Base-by-base conservation (phyloP, 2,888 invertebrate genomes). In the Cephus pulcher region DNA sequence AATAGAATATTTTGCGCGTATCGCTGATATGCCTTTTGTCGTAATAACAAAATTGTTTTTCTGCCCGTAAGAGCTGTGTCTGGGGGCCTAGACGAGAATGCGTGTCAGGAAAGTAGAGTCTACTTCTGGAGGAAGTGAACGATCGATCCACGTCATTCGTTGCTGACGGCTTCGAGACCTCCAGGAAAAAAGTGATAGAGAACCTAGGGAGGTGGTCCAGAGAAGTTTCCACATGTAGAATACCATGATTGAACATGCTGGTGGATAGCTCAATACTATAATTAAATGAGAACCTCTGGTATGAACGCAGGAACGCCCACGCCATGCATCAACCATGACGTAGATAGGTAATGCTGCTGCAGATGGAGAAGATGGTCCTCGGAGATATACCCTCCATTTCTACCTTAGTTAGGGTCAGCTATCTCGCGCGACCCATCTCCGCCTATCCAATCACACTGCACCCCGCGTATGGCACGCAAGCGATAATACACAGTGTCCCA, bases 371-470 rank as follows among this genome's bases (percentile, higher is more conserved):
- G 90, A 91, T 90, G 90, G 88, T 90, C 90, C 90, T 89, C 88
- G 84, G 84, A 89, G 89, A 90, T 90, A 89, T 85, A 84, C 85
- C 88, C 85, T 84, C 85, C 84, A 85, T 86, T 88, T 84, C 86
- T 86, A 89, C 89, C 86, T 89, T 87, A 88, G 89, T 89, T 89
- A 89, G 90, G 91, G 91, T 91, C 91, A 91, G 89, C 89, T 91
- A 91, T 91, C 91, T 91, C 87, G 88, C 88, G 91, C 91, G 91
- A 90, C 90, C 90, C 90, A 91, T 91, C 91, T 91, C 90, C 91
- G 91, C 90, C 91, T 90, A 90, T 90, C 91, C 91, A 91, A 91
- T 91, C 91, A 90, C 88, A 88, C 88, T 82, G 85, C 87, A 86
- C 86, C 86, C 87, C 87, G 86, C 87, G 87, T 89, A 89, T 89